phyloP scores from a whole-genome alignment of 2,888 invertebrate genomes.

The Spodoptera littoralis region DNA sequence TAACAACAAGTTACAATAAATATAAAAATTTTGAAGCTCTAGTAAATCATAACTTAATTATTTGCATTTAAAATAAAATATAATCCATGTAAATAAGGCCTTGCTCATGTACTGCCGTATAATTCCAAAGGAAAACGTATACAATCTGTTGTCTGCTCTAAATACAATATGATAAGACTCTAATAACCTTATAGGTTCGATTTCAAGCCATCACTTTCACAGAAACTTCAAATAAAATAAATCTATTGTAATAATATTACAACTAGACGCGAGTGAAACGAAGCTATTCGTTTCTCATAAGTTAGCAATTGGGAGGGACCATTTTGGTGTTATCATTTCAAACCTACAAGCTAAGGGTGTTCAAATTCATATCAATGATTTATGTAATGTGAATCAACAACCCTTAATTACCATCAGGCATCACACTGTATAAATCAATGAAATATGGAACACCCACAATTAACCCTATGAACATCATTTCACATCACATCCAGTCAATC shows the following conservation, averaged over 20 bases:
- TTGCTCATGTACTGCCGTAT: constrained; percentile 18
- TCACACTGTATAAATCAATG: constrained; percentile 9
- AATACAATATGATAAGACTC: constrained; percentile 52
- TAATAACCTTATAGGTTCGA: constrained; percentile 45
- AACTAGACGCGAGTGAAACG: constrained; percentile 54
- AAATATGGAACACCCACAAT: constrained; percentile 12
- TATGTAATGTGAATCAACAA: background rate
- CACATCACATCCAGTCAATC: constrained; percentile 52
- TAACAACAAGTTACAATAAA: constrained; percentile 14
- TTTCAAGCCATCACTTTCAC: constrained; percentile 39
- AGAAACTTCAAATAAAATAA: constrained; percentile 43
- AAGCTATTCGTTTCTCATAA: constrained; percentile 22
- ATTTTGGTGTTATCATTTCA: constrained; percentile 41
- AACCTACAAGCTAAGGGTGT: constrained; percentile 31
- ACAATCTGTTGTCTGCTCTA: constrained; percentile 36
- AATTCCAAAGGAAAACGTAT: constrained; percentile 35
- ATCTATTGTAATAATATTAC: constrained; percentile 43
- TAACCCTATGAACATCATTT: constrained; percentile 46
- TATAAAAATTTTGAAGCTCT: constrained; percentile 15
- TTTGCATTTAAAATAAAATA: constrained; percentile 22
- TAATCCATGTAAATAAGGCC: constrained; percentile 26
- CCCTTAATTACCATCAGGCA: background rate
- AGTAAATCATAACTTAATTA: constrained; percentile 37
- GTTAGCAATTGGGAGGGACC: constrained; percentile 37
- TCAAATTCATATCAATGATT: constrained; percentile 9